Evolutionary conservation across 1,140 invertebrate genomes (phyloP).

Genomic region (Panagrolaimus sp.): DNA sequence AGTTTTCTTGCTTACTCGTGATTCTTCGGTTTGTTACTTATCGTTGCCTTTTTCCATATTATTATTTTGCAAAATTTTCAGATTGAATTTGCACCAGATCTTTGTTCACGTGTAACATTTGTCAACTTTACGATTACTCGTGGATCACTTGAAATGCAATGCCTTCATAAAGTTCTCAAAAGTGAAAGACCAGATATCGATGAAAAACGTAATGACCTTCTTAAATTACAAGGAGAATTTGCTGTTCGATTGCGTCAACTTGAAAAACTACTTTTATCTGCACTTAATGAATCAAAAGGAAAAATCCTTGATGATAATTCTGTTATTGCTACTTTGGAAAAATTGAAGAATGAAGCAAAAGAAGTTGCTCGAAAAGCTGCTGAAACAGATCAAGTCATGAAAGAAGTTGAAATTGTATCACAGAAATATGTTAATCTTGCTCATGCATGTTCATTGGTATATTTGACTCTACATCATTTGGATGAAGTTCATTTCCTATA

Average conservation of each 20-base stretch:
- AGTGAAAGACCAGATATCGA: constrained; percentile 97
- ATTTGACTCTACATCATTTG: constrained; percentile 93
- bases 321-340: constrained; percentile 94
- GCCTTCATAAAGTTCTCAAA: constrained; percentile 93
- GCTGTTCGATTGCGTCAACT: constrained; percentile 86
- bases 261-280: constrained; percentile 74
- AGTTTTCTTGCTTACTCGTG: constrained; percentile 93
- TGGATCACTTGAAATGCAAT: constrained; percentile 92
- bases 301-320: constrained; percentile 98
- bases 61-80: too few species aligned
- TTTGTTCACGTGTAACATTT: constrained; percentile 96
- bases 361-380: constrained; percentile 77
- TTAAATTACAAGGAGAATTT: constrained; percentile 98
- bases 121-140: constrained; percentile 99
- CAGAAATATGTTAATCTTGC: constrained; percentile 93
- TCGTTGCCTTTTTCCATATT: too few species aligned
- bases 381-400: constrained; percentile 96
- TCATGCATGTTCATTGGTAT: constrained; percentile 93
- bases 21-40: constrained; percentile 74
- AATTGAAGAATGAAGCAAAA: constrained; percentile 92
- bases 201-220: constrained; percentile 87
- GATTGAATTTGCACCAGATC: constrained; percentile 90
- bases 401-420: constrained; percentile 95
- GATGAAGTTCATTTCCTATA: constrained; percentile 98
- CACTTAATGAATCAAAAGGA: constrained; percentile 94